Base-by-base conservation (phyloP, 2,113 vertebrate species). In the Anseranas semipalmata region DNA sequence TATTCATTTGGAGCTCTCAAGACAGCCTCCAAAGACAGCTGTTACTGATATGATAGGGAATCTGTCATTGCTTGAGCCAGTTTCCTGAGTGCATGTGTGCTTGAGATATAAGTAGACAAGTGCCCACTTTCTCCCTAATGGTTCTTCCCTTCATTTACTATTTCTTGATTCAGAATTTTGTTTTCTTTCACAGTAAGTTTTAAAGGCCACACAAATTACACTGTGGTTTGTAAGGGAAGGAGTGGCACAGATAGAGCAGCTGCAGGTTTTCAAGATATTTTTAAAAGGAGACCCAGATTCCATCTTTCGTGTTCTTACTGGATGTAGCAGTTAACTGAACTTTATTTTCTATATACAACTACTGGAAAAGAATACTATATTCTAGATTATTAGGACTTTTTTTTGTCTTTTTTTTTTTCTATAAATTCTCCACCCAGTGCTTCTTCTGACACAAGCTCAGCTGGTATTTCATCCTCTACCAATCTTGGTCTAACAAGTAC, bases 51-150 rank as follows among this genome's bases (percentile, higher is more conserved):
- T 2, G 32, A 32, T 39, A 30, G 39, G 41, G 41, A 75, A 62
- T 22, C 22, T 37, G 28, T 2, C 20, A 20, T 2, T 65, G 35
- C n/a, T 4, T 27, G 46, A 85, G 60, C 10, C 21, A 48, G 39
- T 58, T 91, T 15, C 15, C 24, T 27, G 22, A 32, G 14, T 45
- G 79, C 79, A 35, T 28, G 27, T 68, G 9, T 56, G 20, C 43
- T n/a, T 56, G 39, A 79, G 33, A 19, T 52, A 16, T 0, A 58
- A 65, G 33, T 7, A 72, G 39, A 21, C 6, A 82, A 33, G 8
- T 6, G 6, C 14, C 33, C 1, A 0, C 9, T 43, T 90, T 52
- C 20, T 58, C 16, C 21, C 22, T 48, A 2, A 21, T 33, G 5
- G 52, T 81, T 91, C 19, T 67, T 73, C 5, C 18, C 72, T 60